These are phyloP conservation scores for Platysteira castanea DNA, from an alignment of 2,113 vertebrate genomes.

Conservation along the genomic window DNA sequence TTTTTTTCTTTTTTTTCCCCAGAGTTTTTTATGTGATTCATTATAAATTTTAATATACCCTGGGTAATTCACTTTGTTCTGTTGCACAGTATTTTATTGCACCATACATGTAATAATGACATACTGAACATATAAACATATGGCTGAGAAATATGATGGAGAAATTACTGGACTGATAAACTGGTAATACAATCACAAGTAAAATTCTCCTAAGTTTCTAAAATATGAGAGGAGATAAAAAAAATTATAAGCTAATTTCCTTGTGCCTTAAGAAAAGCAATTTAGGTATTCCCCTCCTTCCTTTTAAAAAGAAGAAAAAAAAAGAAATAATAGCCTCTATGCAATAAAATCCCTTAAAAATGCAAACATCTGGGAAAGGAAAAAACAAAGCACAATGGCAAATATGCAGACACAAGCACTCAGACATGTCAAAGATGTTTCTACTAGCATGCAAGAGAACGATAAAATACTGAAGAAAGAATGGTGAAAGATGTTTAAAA, in stretches of 20 bases:
- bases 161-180: background rate
- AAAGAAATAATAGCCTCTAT: background rate
- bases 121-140: background rate
- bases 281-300: background rate
- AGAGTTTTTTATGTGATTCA: background rate
- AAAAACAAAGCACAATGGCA: background rate
- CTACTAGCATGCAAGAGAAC: background rate
- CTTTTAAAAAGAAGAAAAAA: background rate
- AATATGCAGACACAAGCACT: background rate
- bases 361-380: background rate
- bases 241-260: background rate
- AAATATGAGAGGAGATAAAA: background rate
- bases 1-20: rapidly evolving
- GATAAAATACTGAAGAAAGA: background rate
- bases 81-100: background rate
- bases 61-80: background rate
- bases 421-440: background rate
- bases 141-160: background rate
- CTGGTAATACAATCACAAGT: background rate
- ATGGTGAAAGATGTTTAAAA: background rate
- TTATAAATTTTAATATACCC: background rate
- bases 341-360: background rate
- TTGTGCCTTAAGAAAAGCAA: background rate
- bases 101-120: background rate
- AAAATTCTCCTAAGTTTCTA: background rate